These are phyloP conservation scores for Trachelus iudaicus DNA, from an alignment of 2,888 invertebrate genomes.

Conservation along the genomic window DNA sequence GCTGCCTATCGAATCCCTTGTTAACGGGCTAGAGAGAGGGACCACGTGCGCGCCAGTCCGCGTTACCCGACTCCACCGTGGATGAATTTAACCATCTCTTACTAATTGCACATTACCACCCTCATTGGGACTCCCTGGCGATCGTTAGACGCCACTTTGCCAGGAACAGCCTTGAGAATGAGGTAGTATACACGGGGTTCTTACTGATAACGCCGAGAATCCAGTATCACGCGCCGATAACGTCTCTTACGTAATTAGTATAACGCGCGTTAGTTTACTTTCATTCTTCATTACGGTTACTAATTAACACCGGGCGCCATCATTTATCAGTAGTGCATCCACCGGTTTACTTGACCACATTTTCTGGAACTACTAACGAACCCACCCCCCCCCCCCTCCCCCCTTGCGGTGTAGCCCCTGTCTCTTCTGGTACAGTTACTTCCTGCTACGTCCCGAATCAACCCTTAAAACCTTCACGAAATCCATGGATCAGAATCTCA, in stretches of 20 bases:
- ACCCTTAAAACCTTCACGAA: not conserved
- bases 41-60: not conserved
- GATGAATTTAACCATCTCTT: conserved; percentile 1
- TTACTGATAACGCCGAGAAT: not conserved
- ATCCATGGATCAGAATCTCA: not conserved
- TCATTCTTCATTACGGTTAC: not conserved
- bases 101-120: conserved; percentile 4
- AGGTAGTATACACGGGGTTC: not conserved
- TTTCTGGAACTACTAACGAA: not conserved
- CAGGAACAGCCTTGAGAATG: not conserved
- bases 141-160: not conserved
- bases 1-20: conserved; percentile 1
- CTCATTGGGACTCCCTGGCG: not conserved
- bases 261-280: not conserved
- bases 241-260: not conserved
- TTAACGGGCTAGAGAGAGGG: not conserved
- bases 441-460: not conserved
- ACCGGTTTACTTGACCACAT: not conserved
- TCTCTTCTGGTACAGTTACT: not conserved
- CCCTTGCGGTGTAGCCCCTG: not conserved
- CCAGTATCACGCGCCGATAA: not conserved
- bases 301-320: not conserved
- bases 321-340: not conserved
- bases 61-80: not conserved
- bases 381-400: too few relatives aligned